Evolutionary conservation across 2,797 vertebrate genomes (phyloP).

Genomic region (Xiphophorus birchmanni): DNA sequence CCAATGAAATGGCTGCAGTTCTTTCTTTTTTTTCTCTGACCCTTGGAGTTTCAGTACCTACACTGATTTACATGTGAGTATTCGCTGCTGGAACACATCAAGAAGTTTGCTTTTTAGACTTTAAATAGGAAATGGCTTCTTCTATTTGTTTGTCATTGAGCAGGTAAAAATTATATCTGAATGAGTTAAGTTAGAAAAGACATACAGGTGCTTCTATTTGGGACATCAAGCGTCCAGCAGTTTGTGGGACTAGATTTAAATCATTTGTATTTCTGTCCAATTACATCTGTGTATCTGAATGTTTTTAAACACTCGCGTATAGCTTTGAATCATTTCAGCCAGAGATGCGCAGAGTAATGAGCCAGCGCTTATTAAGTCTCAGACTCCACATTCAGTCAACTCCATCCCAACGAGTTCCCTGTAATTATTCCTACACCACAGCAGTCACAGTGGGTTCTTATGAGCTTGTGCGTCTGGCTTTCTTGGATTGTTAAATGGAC

Average conservation of each 20-base stretch:
- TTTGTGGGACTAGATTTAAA: neutral
- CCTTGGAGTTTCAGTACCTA: neutral
- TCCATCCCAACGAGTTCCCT: neutral
- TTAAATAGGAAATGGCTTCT: neutral
- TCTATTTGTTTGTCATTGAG: neutral
- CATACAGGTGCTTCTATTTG: neutral
- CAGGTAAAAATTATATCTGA: neutral
- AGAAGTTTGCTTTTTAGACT: neutral
- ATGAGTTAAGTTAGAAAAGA: neutral
- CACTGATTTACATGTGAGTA: neutral
- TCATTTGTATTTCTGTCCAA: neutral
- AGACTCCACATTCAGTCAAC: neutral
- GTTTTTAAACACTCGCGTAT: neutral
- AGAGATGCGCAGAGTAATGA: neutral
- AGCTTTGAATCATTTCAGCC: neutral
- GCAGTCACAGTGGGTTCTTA: conserved; percentile 13
- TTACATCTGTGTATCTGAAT: neutral
- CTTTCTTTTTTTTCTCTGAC: neutral
- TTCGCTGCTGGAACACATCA: neutral
- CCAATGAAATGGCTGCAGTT: neutral
- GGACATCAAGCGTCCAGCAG: neutral
- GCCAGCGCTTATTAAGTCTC: neutral
- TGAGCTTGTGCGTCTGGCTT: conserved; percentile 12
- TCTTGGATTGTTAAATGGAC: conserved; percentile 8
- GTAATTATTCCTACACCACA: neutral